Evolutionary conservation across 2,797 vertebrate genomes (phyloP).

Genomic region (Iguana delicatissima): DNA sequence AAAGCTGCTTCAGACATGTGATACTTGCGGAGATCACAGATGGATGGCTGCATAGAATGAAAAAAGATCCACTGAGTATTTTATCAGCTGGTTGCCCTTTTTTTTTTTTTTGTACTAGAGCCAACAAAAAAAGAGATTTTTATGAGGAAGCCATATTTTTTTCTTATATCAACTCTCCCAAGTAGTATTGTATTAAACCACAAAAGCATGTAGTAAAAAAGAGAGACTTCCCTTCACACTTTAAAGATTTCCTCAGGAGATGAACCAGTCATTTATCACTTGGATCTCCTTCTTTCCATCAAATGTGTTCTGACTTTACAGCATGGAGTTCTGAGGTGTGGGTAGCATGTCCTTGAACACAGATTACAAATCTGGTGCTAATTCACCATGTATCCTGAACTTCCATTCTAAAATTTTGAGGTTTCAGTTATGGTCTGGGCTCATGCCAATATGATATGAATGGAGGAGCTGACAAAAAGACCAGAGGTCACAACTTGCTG

Average conservation of each 20-base stretch:
- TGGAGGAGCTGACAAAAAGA: neutral
- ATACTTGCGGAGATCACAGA: constrained; percentile 37
- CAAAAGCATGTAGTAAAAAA: constrained; percentile 63
- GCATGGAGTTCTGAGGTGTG: constrained; percentile 17
- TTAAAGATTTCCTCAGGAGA: constrained; percentile 69
- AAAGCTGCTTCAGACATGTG: neutral
- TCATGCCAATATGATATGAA: neutral
- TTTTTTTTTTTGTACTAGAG: constrained; percentile 53
- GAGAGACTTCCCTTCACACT: constrained; percentile 33
- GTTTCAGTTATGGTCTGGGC: neutral
- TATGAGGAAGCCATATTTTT: constrained; percentile 72
- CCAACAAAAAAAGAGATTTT: constrained; percentile 73
- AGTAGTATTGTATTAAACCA: constrained; percentile 65
- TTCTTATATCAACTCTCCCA: constrained; percentile 64
- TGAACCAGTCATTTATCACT: constrained; percentile 60
- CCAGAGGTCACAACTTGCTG: constrained; percentile 43
- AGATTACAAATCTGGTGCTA: neutral
- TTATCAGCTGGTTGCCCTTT: constrained; percentile 71
- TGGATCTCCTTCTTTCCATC: constrained; percentile 48
- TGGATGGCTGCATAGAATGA: constrained; percentile 44
- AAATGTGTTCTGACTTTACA: constrained; percentile 19
- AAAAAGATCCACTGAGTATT: constrained; percentile 59
- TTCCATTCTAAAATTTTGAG: neutral
- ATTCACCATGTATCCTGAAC: neutral
- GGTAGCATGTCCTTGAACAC: neutral